Evolutionary conservation across 2,888 invertebrate species (phyloP).

Genomic region (Eurytoma californica): DNA sequence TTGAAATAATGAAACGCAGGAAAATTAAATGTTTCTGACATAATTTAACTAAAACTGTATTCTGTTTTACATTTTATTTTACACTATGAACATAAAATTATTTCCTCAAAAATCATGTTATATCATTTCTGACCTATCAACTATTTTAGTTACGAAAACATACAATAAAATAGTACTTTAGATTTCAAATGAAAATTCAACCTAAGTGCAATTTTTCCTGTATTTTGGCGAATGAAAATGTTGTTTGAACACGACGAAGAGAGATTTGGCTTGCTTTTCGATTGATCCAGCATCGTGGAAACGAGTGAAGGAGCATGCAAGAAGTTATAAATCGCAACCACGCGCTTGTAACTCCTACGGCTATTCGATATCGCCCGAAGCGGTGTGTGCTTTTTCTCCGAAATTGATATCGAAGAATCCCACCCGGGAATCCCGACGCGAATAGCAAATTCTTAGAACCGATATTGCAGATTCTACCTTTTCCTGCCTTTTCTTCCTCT

Average conservation of each 20-base stretch:
- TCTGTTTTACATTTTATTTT: too few species aligned
- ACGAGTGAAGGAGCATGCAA: slow-evolving; percentile 3
- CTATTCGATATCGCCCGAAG: slow-evolving; percentile 4
- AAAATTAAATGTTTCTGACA: too few species aligned
- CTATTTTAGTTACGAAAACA: too few species aligned
- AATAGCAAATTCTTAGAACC: background rate
- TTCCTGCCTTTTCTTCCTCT: too few species aligned
- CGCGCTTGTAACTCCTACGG: slow-evolving; percentile 2
- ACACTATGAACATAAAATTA: too few species aligned
- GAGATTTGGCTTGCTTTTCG: background rate
- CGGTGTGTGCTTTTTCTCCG: slow-evolving; percentile 10
- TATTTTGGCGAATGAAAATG: background rate
- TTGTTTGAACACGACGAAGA: background rate
- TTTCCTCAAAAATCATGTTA: too few species aligned
- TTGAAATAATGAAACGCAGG: too few species aligned
- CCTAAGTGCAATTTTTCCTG: background rate
- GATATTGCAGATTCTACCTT: too few species aligned
- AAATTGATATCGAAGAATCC: slow-evolving; percentile 23
- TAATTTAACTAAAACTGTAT: too few species aligned
- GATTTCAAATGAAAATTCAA: background rate
- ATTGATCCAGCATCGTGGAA: background rate
- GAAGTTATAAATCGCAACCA: slow-evolving; percentile 40
- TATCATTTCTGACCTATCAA: too few species aligned
- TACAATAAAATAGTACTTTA: too few species aligned
- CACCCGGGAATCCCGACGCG: background rate